Percentiles rank a stretch among this genome's conserved stretches.
phyloP scores from a whole-genome alignment of 2,888 invertebrate species.

The Sisyra terminalis region DNA sequence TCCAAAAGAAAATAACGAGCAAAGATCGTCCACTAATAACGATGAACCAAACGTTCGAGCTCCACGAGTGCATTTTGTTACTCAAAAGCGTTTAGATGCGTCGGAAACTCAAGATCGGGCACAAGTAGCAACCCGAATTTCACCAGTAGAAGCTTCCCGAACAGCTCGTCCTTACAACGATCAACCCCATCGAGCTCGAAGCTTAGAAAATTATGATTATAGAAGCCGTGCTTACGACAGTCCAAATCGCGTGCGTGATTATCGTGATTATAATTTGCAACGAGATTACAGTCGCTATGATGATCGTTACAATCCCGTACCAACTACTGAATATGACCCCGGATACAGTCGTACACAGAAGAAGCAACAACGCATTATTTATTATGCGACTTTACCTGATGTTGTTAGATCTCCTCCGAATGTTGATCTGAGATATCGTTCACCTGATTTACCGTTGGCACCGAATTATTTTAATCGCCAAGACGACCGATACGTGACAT shows the following conservation, averaged over 20 bases:
- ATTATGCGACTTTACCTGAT: slow-evolving; percentile 54
- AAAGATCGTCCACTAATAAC: slow-evolving; percentile 34
- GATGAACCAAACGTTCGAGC: slow-evolving; percentile 40
- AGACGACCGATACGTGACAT: slow-evolving; percentile 14
- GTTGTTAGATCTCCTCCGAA: slow-evolving; percentile 43
- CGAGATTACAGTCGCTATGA: slow-evolving; percentile 6
- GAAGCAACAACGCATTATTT: slow-evolving; percentile 45
- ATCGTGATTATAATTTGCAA: background rate
- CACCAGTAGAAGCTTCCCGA: slow-evolving; percentile 1
- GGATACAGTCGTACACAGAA: slow-evolving; percentile 26
- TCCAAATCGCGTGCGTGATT: slow-evolving; percentile 1
- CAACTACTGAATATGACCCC: slow-evolving; percentile 9
- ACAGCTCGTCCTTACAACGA: slow-evolving; percentile 7
- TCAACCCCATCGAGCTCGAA: background rate
- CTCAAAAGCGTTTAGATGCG: slow-evolving; percentile 25
- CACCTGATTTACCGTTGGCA: slow-evolving; percentile 11
- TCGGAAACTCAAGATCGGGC: slow-evolving; percentile 4
- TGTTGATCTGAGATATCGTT: slow-evolving; percentile 32
- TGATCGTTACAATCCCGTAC: background rate
- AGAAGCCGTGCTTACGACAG: slow-evolving; percentile 23
- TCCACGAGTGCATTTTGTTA: slow-evolving; percentile 49
- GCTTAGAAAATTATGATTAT: slow-evolving; percentile 23
- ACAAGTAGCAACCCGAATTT: background rate
- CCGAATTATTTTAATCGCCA: slow-evolving; percentile 12
- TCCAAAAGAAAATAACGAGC: slow-evolving; percentile 22